Evolutionary conservation across 2,113 vertebrate species (phyloP).

Genomic region (Gymnogyps californianus): DNA sequence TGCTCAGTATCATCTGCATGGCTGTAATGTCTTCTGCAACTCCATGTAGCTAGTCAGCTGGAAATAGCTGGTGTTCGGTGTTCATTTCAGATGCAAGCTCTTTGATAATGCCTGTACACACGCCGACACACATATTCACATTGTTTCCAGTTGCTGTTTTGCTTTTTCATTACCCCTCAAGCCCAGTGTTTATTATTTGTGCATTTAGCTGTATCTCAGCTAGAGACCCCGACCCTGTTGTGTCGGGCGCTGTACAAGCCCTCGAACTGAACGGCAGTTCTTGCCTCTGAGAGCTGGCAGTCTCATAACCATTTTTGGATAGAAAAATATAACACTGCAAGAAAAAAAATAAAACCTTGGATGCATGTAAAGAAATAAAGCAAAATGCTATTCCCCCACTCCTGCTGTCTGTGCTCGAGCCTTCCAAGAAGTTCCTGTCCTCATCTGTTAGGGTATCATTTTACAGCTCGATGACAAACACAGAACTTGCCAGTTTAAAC

Average conservation of each 20-base stretch:
- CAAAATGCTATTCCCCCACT: slow-evolving; percentile 61
- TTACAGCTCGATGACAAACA: slow-evolving; percentile 58
- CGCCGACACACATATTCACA: neutral
- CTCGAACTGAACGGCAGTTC: neutral
- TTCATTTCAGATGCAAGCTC: neutral
- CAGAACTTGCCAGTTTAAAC: slow-evolving; percentile 59
- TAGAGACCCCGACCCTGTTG: neutral
- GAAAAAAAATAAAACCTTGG: slow-evolving; percentile 9
- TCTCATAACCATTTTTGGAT: slow-evolving; percentile 40
- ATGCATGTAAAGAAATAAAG: slow-evolving; percentile 52
- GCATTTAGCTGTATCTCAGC: neutral
- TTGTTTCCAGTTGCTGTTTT: neutral
- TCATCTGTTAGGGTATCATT: slow-evolving; percentile 59
- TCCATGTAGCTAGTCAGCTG: neutral
- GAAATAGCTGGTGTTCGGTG: neutral
- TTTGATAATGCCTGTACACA: neutral
- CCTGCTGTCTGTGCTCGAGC: slow-evolving; percentile 50
- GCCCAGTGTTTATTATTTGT: neutral
- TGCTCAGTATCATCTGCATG: neutral
- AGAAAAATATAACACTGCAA: slow-evolving; percentile 29
- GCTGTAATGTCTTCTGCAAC: neutral
- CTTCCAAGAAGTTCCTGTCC: slow-evolving; percentile 64
- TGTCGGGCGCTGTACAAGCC: neutral
- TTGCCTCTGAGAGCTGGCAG: slow-evolving; percentile 12
- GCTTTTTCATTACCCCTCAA: neutral